Conservation (phyloP, 1,140 invertebrate genomes). For the Lethocerus indicus region DNA sequence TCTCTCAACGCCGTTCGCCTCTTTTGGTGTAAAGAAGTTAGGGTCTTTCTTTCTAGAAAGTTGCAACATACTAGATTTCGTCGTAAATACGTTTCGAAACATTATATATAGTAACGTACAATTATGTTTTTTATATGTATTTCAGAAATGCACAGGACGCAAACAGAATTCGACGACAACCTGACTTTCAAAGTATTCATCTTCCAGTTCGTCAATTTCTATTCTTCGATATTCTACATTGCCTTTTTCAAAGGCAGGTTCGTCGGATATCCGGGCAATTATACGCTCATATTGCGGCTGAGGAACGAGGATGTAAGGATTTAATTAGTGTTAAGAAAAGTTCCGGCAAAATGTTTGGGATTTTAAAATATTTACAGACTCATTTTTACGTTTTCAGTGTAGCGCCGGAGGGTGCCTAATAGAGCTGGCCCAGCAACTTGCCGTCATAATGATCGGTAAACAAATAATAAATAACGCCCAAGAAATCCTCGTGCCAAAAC, state of each 20-base stretch:
- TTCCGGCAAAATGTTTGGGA: not conserved
- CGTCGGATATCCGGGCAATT: conserved; percentile 58
- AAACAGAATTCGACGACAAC: conserved; percentile 71
- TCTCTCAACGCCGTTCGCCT: not conserved
- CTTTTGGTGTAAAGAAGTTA: not conserved
- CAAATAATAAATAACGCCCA: conserved; percentile 64
- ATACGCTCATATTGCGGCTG: conserved; percentile 48
- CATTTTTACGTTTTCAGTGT: conserved; percentile 30
- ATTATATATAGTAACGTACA: not conserved
- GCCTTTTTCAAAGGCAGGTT: conserved; percentile 73
- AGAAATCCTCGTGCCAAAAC: conserved; percentile 52
- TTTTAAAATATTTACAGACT: not conserved
- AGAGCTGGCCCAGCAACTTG: conserved; percentile 65
- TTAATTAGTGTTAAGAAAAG: not conserved
- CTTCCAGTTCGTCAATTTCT: conserved; percentile 78
- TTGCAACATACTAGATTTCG: not conserved
- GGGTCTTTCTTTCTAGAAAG: not conserved
- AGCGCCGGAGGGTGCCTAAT: conserved; percentile 65
- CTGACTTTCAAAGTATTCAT: conserved; percentile 72
- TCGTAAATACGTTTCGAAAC: not conserved
- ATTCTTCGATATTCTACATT: conserved; percentile 72
- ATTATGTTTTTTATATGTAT: conserved; percentile 17
- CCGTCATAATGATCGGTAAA: conserved; percentile 74
- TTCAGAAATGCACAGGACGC: conserved; percentile 64
- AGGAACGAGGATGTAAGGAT: conserved; percentile 47